Conservation (phyloP, 2,888 invertebrate genomes). For the Schizotus pectinicornis region DNA sequence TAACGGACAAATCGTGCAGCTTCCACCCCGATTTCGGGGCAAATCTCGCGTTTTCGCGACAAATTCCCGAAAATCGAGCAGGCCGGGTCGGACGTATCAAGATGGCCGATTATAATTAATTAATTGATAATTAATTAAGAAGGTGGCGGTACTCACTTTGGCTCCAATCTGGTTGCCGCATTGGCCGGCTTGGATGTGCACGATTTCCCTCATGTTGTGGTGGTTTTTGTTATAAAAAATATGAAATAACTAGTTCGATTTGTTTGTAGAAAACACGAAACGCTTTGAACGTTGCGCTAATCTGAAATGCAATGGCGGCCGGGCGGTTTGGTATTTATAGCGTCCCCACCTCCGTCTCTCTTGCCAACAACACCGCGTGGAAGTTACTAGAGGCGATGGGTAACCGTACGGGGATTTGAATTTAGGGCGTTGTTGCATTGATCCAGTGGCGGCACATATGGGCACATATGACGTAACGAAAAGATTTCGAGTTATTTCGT, state of each 20-base stretch:
- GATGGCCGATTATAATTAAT: neutral
- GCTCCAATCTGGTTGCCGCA: constrained; percentile 87
- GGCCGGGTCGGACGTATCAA: neutral
- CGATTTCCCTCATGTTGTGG: constrained; percentile 85
- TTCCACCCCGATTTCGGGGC: constrained; percentile 10
- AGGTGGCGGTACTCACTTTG: constrained; percentile 68
- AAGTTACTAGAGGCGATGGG: constrained; percentile 36
- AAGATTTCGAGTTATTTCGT: too few species aligned
- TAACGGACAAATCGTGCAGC: neutral
- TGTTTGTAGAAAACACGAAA: constrained; percentile 48
- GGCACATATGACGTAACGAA: too few species aligned
- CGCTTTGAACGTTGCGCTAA: constrained; percentile 39
- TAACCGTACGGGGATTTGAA: constrained; percentile 37
- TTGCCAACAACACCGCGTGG: constrained; percentile 28
- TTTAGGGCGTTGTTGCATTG: constrained; percentile 37
- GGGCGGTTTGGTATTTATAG: constrained; percentile 42
- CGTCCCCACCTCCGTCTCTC: constrained; percentile 44
- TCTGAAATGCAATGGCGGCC: constrained; percentile 49
- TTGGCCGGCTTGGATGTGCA: constrained; percentile 84
- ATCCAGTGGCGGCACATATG: too few species aligned
- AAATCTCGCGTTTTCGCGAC: neutral
- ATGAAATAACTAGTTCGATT: constrained; percentile 26
- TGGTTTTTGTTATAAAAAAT: constrained; percentile 34
- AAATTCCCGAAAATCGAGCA: neutral
- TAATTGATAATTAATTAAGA: neutral